phyloP scores from a whole-genome alignment of 2,113 vertebrate genomes.

The Chaetops frenatus region DNA sequence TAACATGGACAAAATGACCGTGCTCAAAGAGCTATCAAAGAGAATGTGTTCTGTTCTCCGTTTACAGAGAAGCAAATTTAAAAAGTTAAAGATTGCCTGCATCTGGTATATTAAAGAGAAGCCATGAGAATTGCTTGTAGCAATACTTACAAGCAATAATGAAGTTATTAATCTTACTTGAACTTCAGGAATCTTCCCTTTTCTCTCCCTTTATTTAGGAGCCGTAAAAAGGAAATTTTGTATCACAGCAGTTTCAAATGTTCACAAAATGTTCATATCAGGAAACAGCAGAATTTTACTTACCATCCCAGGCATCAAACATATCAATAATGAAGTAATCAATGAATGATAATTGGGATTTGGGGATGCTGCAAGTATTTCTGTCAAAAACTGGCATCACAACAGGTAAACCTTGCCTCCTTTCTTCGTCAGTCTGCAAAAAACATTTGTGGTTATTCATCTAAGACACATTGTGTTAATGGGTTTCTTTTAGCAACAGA shows the following conservation, averaged over 20 bases:
- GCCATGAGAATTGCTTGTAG: neutral
- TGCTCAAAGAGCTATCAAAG: neutral
- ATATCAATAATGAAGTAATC: slow-evolving; percentile 98
- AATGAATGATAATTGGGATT: slow-evolving; percentile 97
- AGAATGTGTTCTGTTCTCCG: neutral
- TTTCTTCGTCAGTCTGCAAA: slow-evolving; percentile 94
- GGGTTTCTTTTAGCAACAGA: neutral
- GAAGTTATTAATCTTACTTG: neutral
- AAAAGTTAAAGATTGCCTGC: neutral
- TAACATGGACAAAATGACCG: neutral
- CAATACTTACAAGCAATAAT: neutral
- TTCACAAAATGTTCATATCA: neutral
- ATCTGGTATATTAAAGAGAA: neutral
- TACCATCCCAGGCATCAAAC: slow-evolving; percentile 99
- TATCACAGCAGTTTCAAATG: neutral
- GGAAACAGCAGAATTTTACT: slow-evolving; percentile 31
- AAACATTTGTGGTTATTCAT: neutral
- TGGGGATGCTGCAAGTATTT: slow-evolving; percentile 96
- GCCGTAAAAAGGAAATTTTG: neutral
- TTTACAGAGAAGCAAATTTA: neutral
- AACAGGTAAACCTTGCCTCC: slow-evolving; percentile 87
- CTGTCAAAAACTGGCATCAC: slow-evolving; percentile 98
- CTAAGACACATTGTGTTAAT: neutral
- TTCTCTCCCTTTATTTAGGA: neutral
- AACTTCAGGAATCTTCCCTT: neutral